A percentile compares a stretch with the other conserved stretches of the same genome.
These are phyloP conservation scores for Sebastes minor DNA, from an alignment of 2,797 vertebrate genomes.

Conservation along the genomic window DNA sequence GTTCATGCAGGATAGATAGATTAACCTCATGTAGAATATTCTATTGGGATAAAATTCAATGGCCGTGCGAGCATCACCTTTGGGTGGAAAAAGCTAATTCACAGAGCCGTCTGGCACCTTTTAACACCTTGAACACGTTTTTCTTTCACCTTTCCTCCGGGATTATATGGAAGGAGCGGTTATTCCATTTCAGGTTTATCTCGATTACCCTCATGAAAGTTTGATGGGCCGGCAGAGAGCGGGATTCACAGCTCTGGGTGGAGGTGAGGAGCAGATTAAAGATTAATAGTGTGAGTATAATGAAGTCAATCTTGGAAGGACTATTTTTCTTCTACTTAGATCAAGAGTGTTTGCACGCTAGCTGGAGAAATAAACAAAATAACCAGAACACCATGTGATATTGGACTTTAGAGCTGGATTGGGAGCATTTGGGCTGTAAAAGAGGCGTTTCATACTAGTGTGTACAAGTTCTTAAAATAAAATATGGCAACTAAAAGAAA, in stretches of 20 bases:
- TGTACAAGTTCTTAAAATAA: neutral
- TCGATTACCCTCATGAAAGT: slow-evolving; percentile 81
- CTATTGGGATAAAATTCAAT: slow-evolving; percentile 1
- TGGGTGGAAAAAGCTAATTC: slow-evolving; percentile 15
- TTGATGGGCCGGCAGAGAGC: slow-evolving; percentile 64
- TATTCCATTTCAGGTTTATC: slow-evolving; percentile 76
- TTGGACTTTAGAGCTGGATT: neutral
- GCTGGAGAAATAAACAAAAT: neutral
- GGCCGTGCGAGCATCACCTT: neutral
- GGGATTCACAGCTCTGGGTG: slow-evolving; percentile 45
- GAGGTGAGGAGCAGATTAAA: slow-evolving; percentile 73
- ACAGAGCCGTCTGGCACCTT: slow-evolving; percentile 58
- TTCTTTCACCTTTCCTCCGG: slow-evolving; percentile 32
- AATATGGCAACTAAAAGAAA: neutral
- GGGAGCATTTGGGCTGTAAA: neutral
- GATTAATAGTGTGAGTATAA: slow-evolving; percentile 66
- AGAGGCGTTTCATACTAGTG: neutral
- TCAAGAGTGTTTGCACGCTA: neutral
- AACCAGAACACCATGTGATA: neutral
- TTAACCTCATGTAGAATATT: slow-evolving; percentile 30
- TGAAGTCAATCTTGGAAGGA: slow-evolving; percentile 32
- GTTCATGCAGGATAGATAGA: neutral
- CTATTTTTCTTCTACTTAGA: slow-evolving; percentile 2
- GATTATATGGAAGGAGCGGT: slow-evolving; percentile 22
- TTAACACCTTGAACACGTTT: slow-evolving; percentile 53